Evolutionary conservation across 2,113 vertebrate genomes (phyloP).

Genomic region (Melanotaenia duboulayi): DNA sequence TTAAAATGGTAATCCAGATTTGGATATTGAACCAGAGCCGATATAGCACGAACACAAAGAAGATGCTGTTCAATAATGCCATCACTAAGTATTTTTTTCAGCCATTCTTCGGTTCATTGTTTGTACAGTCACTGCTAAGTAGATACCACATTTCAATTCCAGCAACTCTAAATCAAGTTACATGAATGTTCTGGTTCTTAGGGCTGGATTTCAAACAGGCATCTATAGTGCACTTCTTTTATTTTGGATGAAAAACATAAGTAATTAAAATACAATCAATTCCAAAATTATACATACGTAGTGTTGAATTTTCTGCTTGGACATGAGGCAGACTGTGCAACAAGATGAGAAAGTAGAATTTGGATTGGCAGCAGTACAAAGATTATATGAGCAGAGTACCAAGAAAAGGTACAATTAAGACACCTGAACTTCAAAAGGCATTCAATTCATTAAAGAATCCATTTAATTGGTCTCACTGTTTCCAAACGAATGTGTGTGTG

Average conservation of each 20-base stretch:
- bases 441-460: background rate
- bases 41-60: background rate
- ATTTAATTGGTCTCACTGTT: background rate
- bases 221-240: background rate
- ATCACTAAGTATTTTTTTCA: background rate
- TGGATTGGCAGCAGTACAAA: slow-evolving; percentile 8
- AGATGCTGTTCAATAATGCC: background rate
- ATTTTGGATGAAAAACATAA: background rate
- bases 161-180: slow-evolving; percentile 17
- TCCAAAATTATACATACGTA: background rate
- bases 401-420: slow-evolving; percentile 11
- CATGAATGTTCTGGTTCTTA: background rate
- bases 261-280: background rate
- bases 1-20: background rate
- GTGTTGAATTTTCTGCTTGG: slow-evolving; percentile 1
- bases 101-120: background rate
- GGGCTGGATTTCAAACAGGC: background rate
- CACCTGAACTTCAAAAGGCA: slow-evolving; percentile 21
- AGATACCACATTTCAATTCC: too few species aligned
- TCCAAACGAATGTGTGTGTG: slow-evolving; percentile 1
- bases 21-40: background rate
- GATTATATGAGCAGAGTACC: slow-evolving; percentile 6
- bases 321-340: background rate
- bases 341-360: background rate
- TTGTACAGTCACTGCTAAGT: background rate